A percentile compares a stretch with the other conserved stretches of the same genome.
These are phyloP conservation scores for Anthopleura xanthogrammica DNA, from an alignment of 92 coral and sea anemone genomes.

Conservation along the genomic window DNA sequence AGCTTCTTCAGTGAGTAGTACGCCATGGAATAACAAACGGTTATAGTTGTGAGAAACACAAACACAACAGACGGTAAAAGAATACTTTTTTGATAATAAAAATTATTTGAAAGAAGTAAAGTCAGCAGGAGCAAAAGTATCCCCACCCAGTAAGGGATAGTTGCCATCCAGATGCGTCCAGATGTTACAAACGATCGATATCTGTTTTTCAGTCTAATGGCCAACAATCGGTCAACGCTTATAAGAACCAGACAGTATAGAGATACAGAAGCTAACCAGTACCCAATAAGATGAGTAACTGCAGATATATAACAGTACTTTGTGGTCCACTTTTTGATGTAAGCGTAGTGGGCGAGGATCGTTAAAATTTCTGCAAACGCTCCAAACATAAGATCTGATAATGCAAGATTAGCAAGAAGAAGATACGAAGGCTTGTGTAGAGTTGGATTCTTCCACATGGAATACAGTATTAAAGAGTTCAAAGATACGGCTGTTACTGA, in stretches of 20 bases:
- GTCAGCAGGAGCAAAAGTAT: background rate
- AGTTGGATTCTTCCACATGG: background rate
- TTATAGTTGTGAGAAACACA: background rate
- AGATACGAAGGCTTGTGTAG: background rate
- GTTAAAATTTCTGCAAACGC: background rate
- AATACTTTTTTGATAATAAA: too few relatives aligned
- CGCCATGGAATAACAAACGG: slow-evolving; percentile 6
- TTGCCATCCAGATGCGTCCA: background rate
- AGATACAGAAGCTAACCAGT: background rate
- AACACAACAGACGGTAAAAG: background rate
- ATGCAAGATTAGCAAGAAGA: slow-evolving; percentile 3
- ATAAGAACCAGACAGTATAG: background rate
- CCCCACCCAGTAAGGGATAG: background rate
- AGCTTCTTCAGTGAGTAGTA: slow-evolving; percentile 3
- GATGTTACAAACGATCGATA: background rate
- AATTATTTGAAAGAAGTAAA: too few relatives aligned
- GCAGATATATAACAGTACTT: background rate
- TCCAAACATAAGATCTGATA: background rate
- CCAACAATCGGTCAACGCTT: background rate
- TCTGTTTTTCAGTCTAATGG: background rate
- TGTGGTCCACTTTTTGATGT: background rate
- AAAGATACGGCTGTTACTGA: background rate
- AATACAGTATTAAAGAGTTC: background rate
- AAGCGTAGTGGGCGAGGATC: background rate
- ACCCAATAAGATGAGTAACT: background rate